Evolutionary conservation across 2,113 vertebrate genomes (phyloP).

Genomic region (Malurus melanocephalus): DNA sequence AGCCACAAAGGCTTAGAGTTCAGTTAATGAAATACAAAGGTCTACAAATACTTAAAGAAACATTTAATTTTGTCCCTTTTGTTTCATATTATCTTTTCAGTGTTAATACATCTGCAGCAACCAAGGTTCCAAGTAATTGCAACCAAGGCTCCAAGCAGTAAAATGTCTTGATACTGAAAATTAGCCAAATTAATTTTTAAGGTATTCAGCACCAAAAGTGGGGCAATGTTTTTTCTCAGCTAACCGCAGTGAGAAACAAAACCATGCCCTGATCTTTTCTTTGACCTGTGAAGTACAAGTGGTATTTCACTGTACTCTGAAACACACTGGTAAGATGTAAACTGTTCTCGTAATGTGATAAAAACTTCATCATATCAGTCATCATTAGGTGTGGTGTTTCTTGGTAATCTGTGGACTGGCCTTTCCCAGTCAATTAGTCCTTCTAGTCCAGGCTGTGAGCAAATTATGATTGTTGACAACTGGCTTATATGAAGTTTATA

Average conservation of each 20-base stretch:
- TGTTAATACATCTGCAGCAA: neutral
- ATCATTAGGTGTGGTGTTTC: neutral
- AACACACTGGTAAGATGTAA: neutral
- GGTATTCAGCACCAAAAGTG: neutral
- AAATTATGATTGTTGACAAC: neutral
- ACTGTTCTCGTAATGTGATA: accelerated
- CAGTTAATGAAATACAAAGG: neutral
- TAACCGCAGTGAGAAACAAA: neutral
- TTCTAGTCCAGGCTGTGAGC: neutral
- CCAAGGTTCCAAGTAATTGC: neutral
- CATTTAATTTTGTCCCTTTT: neutral
- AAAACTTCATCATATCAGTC: neutral
- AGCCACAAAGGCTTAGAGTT: neutral
- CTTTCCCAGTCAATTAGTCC: neutral
- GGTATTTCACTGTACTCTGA: neutral
- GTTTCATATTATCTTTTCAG: neutral
- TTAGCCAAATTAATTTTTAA: neutral
- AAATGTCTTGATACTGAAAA: neutral
- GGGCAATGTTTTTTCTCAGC: neutral
- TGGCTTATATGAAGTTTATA: neutral
- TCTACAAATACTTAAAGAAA: neutral
- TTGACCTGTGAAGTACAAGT: neutral
- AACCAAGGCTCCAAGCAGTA: neutral
- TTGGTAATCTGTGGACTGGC: neutral
- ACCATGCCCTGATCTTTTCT: neutral